phyloP scores from a whole-genome alignment of 2,113 vertebrate genomes.

The Onychostruthus taczanowskii region DNA sequence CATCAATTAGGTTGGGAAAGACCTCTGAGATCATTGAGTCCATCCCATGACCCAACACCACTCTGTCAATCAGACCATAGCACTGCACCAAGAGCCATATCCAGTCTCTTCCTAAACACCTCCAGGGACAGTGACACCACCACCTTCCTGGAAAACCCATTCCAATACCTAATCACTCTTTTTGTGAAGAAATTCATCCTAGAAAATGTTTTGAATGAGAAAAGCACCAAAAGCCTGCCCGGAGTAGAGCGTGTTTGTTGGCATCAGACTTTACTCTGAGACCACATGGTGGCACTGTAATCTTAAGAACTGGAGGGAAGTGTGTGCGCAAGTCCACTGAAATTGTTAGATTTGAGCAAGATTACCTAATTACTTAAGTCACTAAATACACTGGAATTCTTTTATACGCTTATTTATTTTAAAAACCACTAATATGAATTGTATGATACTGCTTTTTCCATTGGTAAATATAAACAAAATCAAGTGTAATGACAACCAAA shows the following conservation, averaged over 20 bases:
- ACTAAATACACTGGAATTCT: not conserved
- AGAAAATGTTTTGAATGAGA: not conserved
- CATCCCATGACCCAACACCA: not conserved
- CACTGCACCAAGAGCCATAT: accelerated
- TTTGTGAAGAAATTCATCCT: not conserved
- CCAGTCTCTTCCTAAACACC: not conserved
- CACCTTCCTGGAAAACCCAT: not conserved
- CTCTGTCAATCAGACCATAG: not conserved
- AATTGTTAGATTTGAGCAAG: not conserved
- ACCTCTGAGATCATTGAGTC: not conserved
- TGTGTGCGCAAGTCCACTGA: accelerated
- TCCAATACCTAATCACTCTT: not conserved
- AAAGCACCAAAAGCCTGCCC: not conserved
- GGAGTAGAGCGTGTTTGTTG: not conserved
- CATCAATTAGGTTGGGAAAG: not conserved
- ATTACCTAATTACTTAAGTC: not conserved
- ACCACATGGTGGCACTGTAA: conserved; percentile 4
- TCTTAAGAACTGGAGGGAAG: not conserved
- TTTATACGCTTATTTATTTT: not conserved
- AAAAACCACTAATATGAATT: not conserved
- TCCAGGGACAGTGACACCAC: too few relatives aligned
- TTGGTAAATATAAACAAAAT: not conserved
- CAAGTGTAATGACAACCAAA: not conserved
- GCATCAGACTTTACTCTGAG: not conserved
- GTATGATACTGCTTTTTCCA: not conserved